Base-by-base conservation (phyloP, 2,888 invertebrate species). In the Hipparchia semele region DNA sequence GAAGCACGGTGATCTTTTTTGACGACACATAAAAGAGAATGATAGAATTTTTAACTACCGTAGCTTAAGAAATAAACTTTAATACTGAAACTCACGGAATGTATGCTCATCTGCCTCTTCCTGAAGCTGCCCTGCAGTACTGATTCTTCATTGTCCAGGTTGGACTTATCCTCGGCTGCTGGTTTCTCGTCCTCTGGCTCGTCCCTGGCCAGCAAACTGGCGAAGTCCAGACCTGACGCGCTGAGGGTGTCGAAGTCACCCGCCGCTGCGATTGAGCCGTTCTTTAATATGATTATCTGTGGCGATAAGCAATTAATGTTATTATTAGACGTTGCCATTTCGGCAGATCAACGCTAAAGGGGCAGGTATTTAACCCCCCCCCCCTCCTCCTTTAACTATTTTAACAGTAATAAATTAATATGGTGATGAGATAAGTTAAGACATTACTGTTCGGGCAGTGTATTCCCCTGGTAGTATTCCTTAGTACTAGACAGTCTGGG, bases 141-240 rank as follows among this genome's bases (percentile, higher is more conserved):
- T 0, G 86, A 82, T 0, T 89, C 88, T 0, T 85, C 87, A 0
- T 84, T 81, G 0, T 89, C 86, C 1, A 77, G 77, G 0, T 80
- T 76, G 0, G 84, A 9, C 64, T 81, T 79, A 7, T 80, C 77
- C 23, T 87, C 86, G 0, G 78, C 66, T 0, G 80, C 76, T 0
- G 84, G 83, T 65, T 87, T 89, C 71, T 89, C 88, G 0, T 90
- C 91, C 58, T 91, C 89, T 0, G 92, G 92, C 64, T 94, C 92
- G 2, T 92, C 90, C 8, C 94, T 94, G 0, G 95, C 95, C 73
- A 98, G 85, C 75, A 98, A 87, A 81, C 96, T 94, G 0, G 97
- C 97, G 86, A 98, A 97, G 87, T 98, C 96, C 79, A 97, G 87
- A 0, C 97, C 97, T 6, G 96, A 95, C 5, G 95, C 95, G 78